Evolutionary conservation across 2,797 vertebrate genomes (phyloP), one percentile per base, ranked within the genome.

Genomic region (Hydrolagus colliei): DNA sequence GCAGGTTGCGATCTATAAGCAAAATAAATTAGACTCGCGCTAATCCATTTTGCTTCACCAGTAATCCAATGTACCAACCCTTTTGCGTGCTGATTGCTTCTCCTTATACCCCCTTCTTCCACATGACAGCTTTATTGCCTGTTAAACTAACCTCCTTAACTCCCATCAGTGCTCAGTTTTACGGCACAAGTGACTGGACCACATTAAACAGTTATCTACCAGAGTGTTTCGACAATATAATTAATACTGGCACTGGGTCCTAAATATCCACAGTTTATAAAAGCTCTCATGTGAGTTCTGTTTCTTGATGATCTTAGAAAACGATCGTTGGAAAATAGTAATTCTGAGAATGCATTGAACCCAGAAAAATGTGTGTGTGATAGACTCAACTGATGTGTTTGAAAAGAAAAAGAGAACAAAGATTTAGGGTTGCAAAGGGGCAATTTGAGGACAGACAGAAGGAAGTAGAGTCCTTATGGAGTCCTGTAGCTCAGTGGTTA

Each of bases 21-120:
- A 84, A 52, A 52, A 84, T 84, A 84, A 84, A 84, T 84, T 84
- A 63, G 16, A 84, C 79, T 68, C 41, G 27, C 41, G 65, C 32
- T 84, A 63, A 71, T 52, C 16, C 14, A 18, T 84, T 84, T 68
- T 71, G 10, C 32, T 84, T 32, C 65, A 84, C 5, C 32, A 68
- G 65, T 84, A 67, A 52, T 63, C 65, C 79, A 84, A 52, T 18
- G 41, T 27, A 63, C 27, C 67, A 84, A 52, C 65, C 27, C 79
- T 71, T 52, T 84, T 4, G 65, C 11, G 65, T n/a, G 65, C 79
- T 84, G 79, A 84, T 41, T 84, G 65, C 35, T 84, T 84, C 41
- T n/a, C 62, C 41, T 52, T 52, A 52, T 52, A 52, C 41, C 41
- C 2, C 27, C 41, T 52, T 6, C 6, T 52, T 52, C 32, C 65